Conservation (phyloP, 2,888 invertebrate genomes). For the Cheilosia scutellata region DNA sequence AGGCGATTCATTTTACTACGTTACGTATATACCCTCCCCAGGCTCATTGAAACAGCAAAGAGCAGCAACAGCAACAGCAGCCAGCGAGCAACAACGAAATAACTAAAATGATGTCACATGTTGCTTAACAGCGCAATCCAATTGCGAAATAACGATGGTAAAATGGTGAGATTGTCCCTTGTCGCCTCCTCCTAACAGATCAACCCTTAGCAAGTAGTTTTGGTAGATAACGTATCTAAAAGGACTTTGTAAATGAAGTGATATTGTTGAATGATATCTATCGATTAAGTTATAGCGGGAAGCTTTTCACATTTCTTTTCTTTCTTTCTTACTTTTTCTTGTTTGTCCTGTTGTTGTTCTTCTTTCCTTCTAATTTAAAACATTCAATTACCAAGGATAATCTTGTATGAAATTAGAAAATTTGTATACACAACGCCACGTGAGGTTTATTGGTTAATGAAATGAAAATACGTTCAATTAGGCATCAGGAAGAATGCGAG, state of each 20-base stretch:
- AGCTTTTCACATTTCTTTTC: background rate
- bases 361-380: slow-evolving; percentile 31
- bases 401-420: slow-evolving; percentile 35
- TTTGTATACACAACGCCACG: slow-evolving; percentile 36
- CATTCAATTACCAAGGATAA: slow-evolving; percentile 41
- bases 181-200: slow-evolving; percentile 53
- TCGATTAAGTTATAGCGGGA: slow-evolving; percentile 28
- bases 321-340: no score
- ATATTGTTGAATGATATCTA: slow-evolving; percentile 53
- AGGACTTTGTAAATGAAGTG: slow-evolving; percentile 54
- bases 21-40: background rate
- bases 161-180: slow-evolving; percentile 68
- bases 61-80: slow-evolving; percentile 26
- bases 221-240: slow-evolving; percentile 10
- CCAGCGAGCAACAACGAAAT: slow-evolving; percentile 45
- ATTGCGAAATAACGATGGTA: slow-evolving; percentile 67
- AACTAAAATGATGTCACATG: slow-evolving; percentile 72
- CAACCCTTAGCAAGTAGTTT: slow-evolving; percentile 55
- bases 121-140: slow-evolving; percentile 71
- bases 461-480: slow-evolving; percentile 31
- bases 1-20: slow-evolving; percentile 11
- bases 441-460: slow-evolving; percentile 51
- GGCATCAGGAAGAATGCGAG: no score
- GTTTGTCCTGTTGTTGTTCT: background rate
- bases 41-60: background rate